Percentiles rank a stretch among this genome's conserved stretches.
Conservation (phyloP, 2,113 vertebrate genomes). For the Eonycteris spelaea region DNA sequence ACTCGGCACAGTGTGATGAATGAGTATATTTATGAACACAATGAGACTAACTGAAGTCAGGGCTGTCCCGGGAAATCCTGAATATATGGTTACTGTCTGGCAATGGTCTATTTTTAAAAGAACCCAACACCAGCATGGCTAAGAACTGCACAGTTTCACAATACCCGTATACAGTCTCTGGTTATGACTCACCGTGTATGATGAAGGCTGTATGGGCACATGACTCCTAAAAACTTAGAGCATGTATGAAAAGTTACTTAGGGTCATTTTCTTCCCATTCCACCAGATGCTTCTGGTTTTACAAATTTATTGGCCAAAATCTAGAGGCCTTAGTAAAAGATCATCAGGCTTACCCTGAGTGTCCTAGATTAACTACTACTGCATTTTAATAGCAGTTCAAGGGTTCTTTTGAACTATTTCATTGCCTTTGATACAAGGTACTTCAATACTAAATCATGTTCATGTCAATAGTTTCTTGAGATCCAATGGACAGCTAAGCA, state of each 20-base stretch:
- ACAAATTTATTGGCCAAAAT: slow-evolving; percentile 41
- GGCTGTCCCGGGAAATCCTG: slow-evolving; percentile 23
- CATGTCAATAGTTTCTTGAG: slow-evolving; percentile 26
- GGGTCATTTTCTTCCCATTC: neutral
- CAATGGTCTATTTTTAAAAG: slow-evolving; percentile 54
- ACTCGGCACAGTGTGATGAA: neutral
- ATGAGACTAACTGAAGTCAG: slow-evolving; percentile 31
- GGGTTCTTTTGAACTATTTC: neutral
- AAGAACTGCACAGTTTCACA: slow-evolving; percentile 44
- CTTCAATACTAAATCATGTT: neutral
- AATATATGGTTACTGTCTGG: slow-evolving; percentile 32
- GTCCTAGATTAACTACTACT: slow-evolving; percentile 24
- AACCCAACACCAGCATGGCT: slow-evolving; percentile 34
- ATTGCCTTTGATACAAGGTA: neutral
- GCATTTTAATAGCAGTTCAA: neutral
- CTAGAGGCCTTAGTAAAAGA: neutral
- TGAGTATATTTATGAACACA: neutral
- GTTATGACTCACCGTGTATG: slow-evolving; percentile 40
- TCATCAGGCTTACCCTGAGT: neutral
- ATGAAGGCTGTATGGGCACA: neutral
- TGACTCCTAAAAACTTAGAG: slow-evolving; percentile 31
- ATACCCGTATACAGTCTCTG: slow-evolving; percentile 18
- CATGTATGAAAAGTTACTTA: slow-evolving; percentile 17
- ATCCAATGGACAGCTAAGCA: neutral
- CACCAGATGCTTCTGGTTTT: neutral